A percentile compares a stretch with the other conserved stretches of the same genome.
Conservation (phyloP, 2,113 vertebrate species). For the Pomatostomus ruficeps region DNA sequence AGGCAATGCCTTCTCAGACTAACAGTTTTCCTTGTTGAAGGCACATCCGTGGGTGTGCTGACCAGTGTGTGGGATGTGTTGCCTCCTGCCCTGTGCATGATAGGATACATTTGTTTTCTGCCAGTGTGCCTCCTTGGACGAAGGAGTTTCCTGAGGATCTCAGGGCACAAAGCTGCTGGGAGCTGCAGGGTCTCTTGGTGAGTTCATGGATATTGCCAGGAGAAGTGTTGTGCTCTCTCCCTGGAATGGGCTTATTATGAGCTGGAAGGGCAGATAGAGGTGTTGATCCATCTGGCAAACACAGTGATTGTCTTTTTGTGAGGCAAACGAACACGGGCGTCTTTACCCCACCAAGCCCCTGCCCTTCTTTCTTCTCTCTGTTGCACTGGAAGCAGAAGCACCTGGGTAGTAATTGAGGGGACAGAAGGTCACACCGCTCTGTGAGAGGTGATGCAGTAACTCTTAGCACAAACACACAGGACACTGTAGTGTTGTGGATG, state of each 20-base stretch:
- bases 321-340: background rate
- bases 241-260: background rate
- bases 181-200: background rate
- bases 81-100: background rate
- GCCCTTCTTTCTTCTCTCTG: background rate
- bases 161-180: background rate
- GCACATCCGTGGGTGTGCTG: rapidly evolving
- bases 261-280: background rate
- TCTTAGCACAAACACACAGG: background rate
- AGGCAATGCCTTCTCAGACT: background rate
- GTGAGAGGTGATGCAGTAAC: background rate
- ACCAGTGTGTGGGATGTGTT: rapidly evolving
- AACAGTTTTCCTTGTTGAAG: background rate
- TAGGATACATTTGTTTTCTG: background rate
- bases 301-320: background rate
- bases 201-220: rapidly evolving
- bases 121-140: background rate
- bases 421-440: background rate
- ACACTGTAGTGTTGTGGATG: background rate
- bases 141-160: background rate
- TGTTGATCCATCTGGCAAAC: background rate
- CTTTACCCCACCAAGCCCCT: background rate
- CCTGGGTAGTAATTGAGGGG: background rate
- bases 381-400: background rate
- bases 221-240: background rate